Conservation (phyloP, 1,140 invertebrate species). For the Lucilia cuprina region DNA sequence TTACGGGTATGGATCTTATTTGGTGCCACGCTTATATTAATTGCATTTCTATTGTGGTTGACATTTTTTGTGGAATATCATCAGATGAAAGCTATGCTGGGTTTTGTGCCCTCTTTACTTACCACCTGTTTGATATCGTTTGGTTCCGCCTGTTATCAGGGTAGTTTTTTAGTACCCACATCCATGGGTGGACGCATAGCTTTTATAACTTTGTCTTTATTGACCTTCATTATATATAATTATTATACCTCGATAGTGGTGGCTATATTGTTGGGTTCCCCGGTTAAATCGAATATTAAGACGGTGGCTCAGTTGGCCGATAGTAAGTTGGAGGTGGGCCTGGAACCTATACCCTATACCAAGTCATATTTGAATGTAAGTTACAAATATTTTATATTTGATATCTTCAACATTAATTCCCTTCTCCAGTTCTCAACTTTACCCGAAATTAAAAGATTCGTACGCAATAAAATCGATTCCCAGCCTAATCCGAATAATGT, state of each 20-base stretch:
- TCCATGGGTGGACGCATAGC: conserved; percentile 51
- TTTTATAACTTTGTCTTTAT: conserved; percentile 49
- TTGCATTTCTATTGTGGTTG: conserved; percentile 48
- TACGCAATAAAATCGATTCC: conserved; percentile 48
- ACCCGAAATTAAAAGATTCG: conserved; percentile 47
- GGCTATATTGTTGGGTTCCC: conserved; percentile 54
- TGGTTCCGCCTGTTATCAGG: conserved; percentile 55
- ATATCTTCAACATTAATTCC: background rate
- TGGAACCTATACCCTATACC: conserved; percentile 53
- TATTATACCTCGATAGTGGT: conserved; percentile 60
- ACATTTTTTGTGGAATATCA: conserved; percentile 49
- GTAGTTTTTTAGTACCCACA: conserved; percentile 48
- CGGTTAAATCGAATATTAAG: conserved; percentile 54
- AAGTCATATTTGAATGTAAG: conserved; percentile 55
- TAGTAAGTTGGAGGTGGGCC: conserved; percentile 49
- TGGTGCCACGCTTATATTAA: conserved; percentile 41
- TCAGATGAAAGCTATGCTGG: conserved; percentile 42
- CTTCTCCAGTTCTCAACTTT: conserved; percentile 45
- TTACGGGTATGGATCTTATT: conserved; percentile 51
- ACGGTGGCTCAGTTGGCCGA: conserved; percentile 54
- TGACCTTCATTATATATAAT: conserved; percentile 59
- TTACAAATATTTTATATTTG: background rate
- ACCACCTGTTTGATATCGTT: conserved; percentile 50
- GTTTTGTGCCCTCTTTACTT: conserved; percentile 49
- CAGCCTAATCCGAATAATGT: conserved; percentile 45